Evolutionary conservation across 2,888 invertebrate genomes (phyloP), one percentile per base, ranked within the genome.

Genomic region (Tipula unca): DNA sequence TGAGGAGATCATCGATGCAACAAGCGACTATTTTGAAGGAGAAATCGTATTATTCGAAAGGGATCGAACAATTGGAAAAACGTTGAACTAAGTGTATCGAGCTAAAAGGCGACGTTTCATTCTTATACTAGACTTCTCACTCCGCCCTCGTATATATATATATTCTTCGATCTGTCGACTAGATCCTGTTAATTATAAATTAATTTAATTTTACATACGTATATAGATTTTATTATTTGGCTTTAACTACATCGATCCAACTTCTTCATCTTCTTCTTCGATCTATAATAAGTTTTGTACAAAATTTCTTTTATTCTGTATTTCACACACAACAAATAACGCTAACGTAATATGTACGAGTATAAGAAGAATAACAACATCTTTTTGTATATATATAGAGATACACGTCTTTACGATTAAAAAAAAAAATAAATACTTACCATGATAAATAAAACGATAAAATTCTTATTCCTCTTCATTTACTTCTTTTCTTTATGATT

Each of bases 371-470:
- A 20, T 48, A 48, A 48, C n/a, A 48, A 48, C 17, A 17, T 17
- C 17, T 17, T 54, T 17, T 54, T 4, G n/a, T 17, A 17, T 54
- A 3, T 54, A 54, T 54, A 17, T 32, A 32, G 32, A 20, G 48
- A 54, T 54, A 54, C 48, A 54, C 69, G 69, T 69, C 25, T 69
- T 69, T 69, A 69, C 69, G 69, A 69, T 69, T 69, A 69, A 69
- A 8, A 25, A 25, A 69, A 69, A 25, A 69, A 69, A 69, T 25
- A 25, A 69, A 69, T 69, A 69, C 69, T 69, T 25, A 69, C 69
- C 69, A 69, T 69, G 69, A 69, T 69, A 69, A 25, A 25, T 25
- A n/a, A 25, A 69, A 69, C 69, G 69, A 69, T 69, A 69, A 69
- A 69, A 69, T 69, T 69, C 69, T 69, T 69, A 69, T n/a, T 54